Evolutionary conservation across 2,113 vertebrate genomes (phyloP).

Genomic region (Daphoenositta chrysoptera): DNA sequence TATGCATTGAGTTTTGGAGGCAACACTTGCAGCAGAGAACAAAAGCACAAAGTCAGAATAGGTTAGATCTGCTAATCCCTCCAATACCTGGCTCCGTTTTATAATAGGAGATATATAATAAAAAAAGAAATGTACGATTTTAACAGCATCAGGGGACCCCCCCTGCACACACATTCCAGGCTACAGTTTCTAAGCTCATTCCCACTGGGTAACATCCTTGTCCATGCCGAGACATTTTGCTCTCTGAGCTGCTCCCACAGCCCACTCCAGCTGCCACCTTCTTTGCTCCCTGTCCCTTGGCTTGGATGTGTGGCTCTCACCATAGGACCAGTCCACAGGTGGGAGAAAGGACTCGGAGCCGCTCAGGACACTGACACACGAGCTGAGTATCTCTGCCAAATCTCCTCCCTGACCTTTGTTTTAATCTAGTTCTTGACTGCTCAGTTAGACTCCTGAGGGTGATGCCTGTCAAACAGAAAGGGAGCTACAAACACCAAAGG

Average conservation of each 20-base stretch:
- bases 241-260: background rate
- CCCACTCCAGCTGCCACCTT: background rate
- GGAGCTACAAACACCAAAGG: background rate
- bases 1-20: background rate
- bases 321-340: fast-evolving
- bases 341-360: background rate
- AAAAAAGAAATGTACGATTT: fast-evolving
- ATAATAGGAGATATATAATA: fast-evolving
- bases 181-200: background rate
- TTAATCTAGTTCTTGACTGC: background rate
- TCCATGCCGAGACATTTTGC: fast-evolving
- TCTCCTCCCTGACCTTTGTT: background rate
- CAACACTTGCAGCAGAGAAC: background rate
- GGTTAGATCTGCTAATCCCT: background rate
- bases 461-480: background rate
- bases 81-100: background rate
- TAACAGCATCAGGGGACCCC: background rate
- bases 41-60: background rate
- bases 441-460: too few relatives aligned
- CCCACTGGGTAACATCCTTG: background rate
- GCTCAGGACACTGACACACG: fast-evolving
- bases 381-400: background rate
- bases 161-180: fast-evolving
- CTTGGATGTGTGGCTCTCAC: background rate
- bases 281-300: background rate